Conservation (phyloP, 2,797 vertebrate genomes). For the Acanthopagrus latus region DNA sequence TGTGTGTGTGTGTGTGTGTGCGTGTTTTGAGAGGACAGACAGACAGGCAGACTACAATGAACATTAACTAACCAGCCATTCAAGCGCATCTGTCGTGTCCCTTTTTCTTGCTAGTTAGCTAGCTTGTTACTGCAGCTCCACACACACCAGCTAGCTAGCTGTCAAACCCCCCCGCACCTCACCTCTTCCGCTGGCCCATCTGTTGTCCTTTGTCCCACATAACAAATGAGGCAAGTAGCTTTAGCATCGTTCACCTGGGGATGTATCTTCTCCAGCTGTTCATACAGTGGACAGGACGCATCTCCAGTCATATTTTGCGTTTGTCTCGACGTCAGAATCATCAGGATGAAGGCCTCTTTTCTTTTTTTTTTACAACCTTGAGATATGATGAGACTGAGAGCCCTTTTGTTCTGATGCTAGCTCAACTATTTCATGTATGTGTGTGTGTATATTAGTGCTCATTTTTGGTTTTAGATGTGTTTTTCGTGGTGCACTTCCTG, state of each 20-base stretch:
- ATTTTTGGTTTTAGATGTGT: accelerated
- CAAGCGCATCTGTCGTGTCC: not conserved
- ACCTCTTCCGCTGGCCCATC: constrained; percentile 40
- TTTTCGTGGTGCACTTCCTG: not conserved
- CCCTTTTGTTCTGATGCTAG: constrained; percentile 13
- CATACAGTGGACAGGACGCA: no score
- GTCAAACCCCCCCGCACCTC: constrained; percentile 14
- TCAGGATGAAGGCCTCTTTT: not conserved
- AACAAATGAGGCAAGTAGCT: constrained; percentile 12
- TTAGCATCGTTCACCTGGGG: not conserved
- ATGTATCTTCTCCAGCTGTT: not conserved
- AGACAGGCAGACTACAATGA: not conserved
- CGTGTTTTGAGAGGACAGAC: no score
- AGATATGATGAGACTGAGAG: not conserved
- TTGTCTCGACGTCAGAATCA: constrained; percentile 4
- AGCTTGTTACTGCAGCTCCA: constrained; percentile 10
- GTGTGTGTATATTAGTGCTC: not conserved
- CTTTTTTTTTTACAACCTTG: constrained; percentile 16
- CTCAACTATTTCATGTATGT: not conserved
- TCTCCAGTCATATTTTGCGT: not conserved
- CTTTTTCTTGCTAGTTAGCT: constrained; percentile 8
- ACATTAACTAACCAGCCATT: not conserved
- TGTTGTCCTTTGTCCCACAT: constrained; percentile 63
- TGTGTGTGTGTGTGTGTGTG: not conserved
- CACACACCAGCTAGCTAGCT: constrained; percentile 8